Evolutionary conservation across 2,888 invertebrate species (phyloP).

Genomic region (Halictus quadricinctus): DNA sequence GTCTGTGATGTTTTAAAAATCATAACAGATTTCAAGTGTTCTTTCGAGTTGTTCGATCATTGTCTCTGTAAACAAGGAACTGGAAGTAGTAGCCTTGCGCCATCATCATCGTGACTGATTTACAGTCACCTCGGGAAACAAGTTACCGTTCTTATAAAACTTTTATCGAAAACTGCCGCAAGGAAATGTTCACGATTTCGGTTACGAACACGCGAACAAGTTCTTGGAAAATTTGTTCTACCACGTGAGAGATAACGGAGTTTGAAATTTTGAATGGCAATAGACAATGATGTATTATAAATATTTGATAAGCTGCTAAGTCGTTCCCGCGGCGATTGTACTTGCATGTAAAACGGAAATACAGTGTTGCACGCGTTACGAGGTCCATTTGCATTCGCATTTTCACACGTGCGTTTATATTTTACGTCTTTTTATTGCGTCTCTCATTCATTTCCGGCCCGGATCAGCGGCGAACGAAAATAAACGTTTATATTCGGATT

Average conservation of each 20-base stretch:
- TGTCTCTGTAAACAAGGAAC: background rate
- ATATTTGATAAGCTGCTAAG: background rate
- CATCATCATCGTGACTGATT: background rate
- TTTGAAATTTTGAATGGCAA: background rate
- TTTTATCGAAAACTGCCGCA: background rate
- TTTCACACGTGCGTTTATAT: background rate
- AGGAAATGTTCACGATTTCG: background rate
- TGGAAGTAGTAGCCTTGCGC: background rate
- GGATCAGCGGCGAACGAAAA: background rate
- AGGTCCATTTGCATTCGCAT: background rate
- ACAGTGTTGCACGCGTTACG: conserved; percentile 14
- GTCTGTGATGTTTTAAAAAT: background rate
- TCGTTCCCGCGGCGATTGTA: background rate
- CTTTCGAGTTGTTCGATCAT: background rate
- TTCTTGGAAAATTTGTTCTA: background rate
- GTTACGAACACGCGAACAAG: background rate
- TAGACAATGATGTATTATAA: background rate
- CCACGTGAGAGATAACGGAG: no score
- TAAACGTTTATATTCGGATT: background rate
- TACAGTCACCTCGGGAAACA: background rate
- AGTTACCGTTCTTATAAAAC: background rate
- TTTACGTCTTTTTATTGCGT: conserved; percentile 1
- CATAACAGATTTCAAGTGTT: background rate
- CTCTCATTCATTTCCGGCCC: background rate
- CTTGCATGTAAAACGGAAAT: conserved; percentile 14